Evolutionary conservation across 2,888 invertebrate species (phyloP).

Genomic region (Cataglyphis livida): DNA sequence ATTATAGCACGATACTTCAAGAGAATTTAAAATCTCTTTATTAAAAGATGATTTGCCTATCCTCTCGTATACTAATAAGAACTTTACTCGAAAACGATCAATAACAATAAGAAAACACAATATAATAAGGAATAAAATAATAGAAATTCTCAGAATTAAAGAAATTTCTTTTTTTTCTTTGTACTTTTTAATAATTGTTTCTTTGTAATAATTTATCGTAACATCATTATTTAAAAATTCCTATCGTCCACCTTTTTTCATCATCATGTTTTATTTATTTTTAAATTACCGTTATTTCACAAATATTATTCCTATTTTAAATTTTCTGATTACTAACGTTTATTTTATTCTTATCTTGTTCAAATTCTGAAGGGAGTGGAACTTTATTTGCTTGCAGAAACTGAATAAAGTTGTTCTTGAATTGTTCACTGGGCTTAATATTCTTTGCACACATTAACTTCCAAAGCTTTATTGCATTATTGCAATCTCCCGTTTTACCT

Average conservation of each 20-base stretch:
- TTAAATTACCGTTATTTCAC: background rate
- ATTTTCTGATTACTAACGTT: background rate
- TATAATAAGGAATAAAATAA: background rate
- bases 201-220: background rate
- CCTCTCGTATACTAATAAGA: background rate
- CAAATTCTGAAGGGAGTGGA: slow-evolving; percentile 78
- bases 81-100: slow-evolving; percentile 5
- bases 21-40: slow-evolving; percentile 74
- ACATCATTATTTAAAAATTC: slow-evolving; percentile 12
- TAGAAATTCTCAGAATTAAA: background rate
- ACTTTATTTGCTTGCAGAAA: slow-evolving; percentile 83
- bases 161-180: background rate
- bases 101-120: background rate
- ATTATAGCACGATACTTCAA: slow-evolving; percentile 87
- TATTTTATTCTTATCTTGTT: background rate
- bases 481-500: slow-evolving; percentile 79
- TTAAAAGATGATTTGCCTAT: slow-evolving; percentile 58
- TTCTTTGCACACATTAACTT: slow-evolving; percentile 83
- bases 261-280: background rate
- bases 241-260: background rate
- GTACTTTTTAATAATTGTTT: background rate
- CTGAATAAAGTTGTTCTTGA: slow-evolving; percentile 68
- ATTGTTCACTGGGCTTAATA: slow-evolving; percentile 80
- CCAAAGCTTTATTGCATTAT: slow-evolving; percentile 81
- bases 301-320: background rate